Percentiles rank a stretch among this genome's conserved stretches.
phyloP scores from a whole-genome alignment of 64 coral and sea anemone genomes.

The Pachyseris speciosa region DNA sequence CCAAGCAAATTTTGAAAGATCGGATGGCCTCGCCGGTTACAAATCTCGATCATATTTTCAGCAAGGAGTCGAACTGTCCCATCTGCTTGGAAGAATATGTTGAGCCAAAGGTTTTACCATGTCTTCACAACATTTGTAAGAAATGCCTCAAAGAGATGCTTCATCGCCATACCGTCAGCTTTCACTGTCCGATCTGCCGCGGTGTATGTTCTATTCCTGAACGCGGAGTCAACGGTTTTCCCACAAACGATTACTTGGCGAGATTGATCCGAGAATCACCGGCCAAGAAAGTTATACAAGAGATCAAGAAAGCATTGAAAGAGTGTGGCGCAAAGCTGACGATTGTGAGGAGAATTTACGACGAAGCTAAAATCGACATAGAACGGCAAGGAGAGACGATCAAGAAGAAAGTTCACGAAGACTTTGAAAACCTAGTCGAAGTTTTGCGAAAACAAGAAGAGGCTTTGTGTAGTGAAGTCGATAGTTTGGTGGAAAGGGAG shows the following conservation, averaged over 20 bases:
- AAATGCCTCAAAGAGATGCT: constrained; percentile 66
- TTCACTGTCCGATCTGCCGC: constrained; percentile 76
- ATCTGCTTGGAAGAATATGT: constrained; percentile 79
- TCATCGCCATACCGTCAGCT: constrained; percentile 6
- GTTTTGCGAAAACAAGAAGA: constrained; percentile 77
- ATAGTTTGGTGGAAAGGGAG: constrained; percentile 57
- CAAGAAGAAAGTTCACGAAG: constrained; percentile 73
- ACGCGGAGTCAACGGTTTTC: constrained; percentile 52
- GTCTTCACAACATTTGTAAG: constrained; percentile 74
- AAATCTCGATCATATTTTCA: constrained; percentile 38
- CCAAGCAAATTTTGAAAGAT: not conserved
- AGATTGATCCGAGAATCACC: constrained; percentile 69
- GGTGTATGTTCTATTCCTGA: constrained; percentile 37
- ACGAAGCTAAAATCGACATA: constrained; percentile 15
- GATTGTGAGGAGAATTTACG: constrained; percentile 42
- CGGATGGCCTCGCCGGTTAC: constrained; percentile 16
- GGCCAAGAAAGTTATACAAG: constrained; percentile 61
- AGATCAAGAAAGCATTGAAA: constrained; percentile 57
- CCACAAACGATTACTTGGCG: constrained; percentile 35
- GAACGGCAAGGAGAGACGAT: constrained; percentile 37
- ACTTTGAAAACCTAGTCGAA: constrained; percentile 71
- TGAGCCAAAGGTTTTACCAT: constrained; percentile 68
- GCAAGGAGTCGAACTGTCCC: constrained; percentile 58
- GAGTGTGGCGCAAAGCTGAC: constrained; percentile 49
- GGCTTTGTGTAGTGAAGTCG: constrained; percentile 56